Conservation (phyloP, 1,140 invertebrate genomes). For the Lasioglossum baleicum region DNA sequence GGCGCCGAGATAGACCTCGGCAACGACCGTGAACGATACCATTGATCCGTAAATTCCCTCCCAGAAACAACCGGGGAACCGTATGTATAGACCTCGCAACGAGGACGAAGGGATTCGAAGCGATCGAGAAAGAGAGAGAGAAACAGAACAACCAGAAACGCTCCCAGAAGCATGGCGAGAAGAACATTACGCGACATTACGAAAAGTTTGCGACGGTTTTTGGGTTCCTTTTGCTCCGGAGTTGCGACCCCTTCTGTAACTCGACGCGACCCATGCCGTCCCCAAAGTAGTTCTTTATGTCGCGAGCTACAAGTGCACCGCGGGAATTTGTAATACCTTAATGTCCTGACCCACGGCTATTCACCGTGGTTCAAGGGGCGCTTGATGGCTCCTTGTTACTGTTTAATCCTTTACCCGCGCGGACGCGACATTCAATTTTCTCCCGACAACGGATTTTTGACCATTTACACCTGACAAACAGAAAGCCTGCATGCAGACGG, state of each 20-base stretch:
- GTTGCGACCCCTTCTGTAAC: neutral
- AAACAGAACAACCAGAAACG: neutral
- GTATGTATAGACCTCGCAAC: no score
- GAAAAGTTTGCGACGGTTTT: neutral
- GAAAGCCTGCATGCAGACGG: no score
- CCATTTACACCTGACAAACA: no score
- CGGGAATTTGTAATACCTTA: neutral
- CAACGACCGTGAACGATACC: neutral
- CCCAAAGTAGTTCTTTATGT: conserved; percentile 5
- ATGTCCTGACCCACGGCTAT: neutral
- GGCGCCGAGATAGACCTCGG: neutral
- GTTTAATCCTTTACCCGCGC: no score
- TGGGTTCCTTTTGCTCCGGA: neutral
- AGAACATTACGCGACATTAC: conserved; percentile 8
- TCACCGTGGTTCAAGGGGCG: no score
- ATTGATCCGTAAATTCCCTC: conserved; percentile 21
- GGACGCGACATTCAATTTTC: no score
- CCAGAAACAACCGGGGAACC: neutral
- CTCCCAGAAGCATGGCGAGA: neutral
- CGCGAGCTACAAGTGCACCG: neutral
- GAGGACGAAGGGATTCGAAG: no score
- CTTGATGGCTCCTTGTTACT: neutral
- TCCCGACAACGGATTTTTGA: no score
- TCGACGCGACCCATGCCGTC: neutral
- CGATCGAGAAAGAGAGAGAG: neutral